Base-by-base conservation (phyloP, 2,888 invertebrate species). In the Thereva unica region DNA sequence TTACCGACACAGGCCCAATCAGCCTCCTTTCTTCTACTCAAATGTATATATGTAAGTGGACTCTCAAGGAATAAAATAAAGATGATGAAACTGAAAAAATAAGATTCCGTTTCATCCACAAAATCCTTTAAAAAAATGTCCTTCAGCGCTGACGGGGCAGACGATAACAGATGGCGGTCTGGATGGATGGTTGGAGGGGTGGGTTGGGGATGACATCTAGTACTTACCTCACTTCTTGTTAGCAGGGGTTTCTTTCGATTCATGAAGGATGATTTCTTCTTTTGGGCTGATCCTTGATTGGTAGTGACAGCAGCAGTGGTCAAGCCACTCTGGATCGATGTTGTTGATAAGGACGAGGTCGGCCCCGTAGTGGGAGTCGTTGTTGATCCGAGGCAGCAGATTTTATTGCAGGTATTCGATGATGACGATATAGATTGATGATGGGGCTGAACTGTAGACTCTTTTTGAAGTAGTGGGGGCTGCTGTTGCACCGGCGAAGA, bases 161-260 rank as follows among this genome's bases (percentile, higher is more conserved):
- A 23, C 23, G 23, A 23, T 23, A 23, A 2, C 23, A 23, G 23
- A 23, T 23, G 23, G 23, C 23, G 23, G 23, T 23, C 23, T 23
- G 23, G 23, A 23, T 23, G 23, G 23, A 2, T 23, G 23, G 23
- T 23, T 23, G 23, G 23, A 23, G 23, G 23, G 23, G 23, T 23
- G 23, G 23, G 23, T 23, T 23, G 23, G 23, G 23, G 23, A 23
- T 23, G 23, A 23, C 23, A 23, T 23, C 23, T 23, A 23, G 23
- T 23, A 86, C 77, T 86, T 81, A 75, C 81, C 81, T 75, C 82
- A 81, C 78, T 82, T 78, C 74, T 80, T 72, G 76, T 82, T 71
- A 72, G 76, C 72, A 74, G 75, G 67, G 79, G 79, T 73, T 79
- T 80, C 72, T 78, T 79, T 70, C 78, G 77, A 72, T 77, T 77